Conservation (phyloP, 2,113 vertebrate genomes). For the Pseudorhombus dupliciocellatus region DNA sequence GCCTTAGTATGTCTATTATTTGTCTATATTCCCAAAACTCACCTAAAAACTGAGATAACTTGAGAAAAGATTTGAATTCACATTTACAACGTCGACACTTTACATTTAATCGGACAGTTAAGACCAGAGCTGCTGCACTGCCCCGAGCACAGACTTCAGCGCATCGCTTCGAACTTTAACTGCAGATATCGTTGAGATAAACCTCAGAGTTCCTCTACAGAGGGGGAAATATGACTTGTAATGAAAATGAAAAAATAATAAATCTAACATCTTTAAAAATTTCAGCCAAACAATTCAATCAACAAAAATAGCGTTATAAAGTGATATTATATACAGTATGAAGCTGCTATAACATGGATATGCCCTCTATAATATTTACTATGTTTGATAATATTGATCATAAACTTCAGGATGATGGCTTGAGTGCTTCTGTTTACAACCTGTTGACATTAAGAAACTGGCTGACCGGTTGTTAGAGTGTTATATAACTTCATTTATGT, state of each 20-base stretch:
- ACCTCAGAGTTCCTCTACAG: neutral
- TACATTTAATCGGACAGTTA: slow-evolving; percentile 4
- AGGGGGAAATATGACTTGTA: neutral
- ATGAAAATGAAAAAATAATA: no score
- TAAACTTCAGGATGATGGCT: neutral
- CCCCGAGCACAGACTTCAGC: slow-evolving; percentile 1
- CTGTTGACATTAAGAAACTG: neutral
- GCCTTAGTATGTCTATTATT: no score
- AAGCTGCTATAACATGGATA: neutral
- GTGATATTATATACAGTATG: neutral
- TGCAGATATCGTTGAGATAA: slow-evolving; percentile 3
- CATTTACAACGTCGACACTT: neutral
- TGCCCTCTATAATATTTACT: neutral
- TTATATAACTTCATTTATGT: neutral
- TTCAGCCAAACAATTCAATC: no score
- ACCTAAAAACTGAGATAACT: neutral
- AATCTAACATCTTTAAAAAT: no score
- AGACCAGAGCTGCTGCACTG: slow-evolving; percentile 5
- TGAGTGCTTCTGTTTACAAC: neutral
- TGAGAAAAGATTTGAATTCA: neutral
- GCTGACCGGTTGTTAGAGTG: neutral
- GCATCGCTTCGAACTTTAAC: slow-evolving; percentile 7
- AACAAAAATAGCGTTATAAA: neutral
- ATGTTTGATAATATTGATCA: neutral
- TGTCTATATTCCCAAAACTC: neutral